These are phyloP conservation scores for Eucidaris tribuloides DNA, from an alignment of 35 echinoderm and acorn worm species.

Conservation along the genomic window DNA sequence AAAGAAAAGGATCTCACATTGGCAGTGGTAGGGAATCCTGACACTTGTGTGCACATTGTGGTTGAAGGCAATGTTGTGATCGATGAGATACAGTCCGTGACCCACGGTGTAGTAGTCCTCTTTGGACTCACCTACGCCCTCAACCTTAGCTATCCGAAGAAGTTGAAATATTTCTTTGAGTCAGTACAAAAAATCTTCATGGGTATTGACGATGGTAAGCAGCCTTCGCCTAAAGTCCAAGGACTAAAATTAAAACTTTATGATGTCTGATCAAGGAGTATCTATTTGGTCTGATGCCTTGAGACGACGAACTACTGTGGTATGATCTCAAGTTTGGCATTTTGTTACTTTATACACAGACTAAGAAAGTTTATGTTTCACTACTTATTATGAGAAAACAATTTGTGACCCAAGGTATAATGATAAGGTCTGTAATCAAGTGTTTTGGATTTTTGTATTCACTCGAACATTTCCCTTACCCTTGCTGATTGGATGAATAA, in stretches of 20 bases:
- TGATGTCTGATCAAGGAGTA: neutral
- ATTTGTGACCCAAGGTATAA: neutral
- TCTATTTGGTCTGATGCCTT: conserved; percentile 1
- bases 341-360: neutral
- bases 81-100: neutral
- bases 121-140: conserved; percentile 34
- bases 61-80: neutral
- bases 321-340: neutral
- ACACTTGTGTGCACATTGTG: neutral
- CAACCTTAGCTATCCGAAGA: conserved; percentile 28
- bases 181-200: conserved; percentile 34
- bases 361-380: neutral
- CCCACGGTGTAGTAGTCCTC: neutral
- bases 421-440: neutral
- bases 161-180: conserved; percentile 43
- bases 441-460: conserved; percentile 7
- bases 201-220: conserved; percentile 33
- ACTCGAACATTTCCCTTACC: neutral
- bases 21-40: neutral
- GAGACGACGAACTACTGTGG: conserved; percentile 4
- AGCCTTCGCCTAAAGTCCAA: conserved; percentile 35
- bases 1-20: conserved; percentile 3
- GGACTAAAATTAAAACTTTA: conserved; percentile 25
- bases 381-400: neutral
- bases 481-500: conserved; percentile 4